Percentiles rank a stretch among this genome's conserved stretches.
Conservation (phyloP, 2,888 invertebrate species). For the Hymenopus coronatus region DNA sequence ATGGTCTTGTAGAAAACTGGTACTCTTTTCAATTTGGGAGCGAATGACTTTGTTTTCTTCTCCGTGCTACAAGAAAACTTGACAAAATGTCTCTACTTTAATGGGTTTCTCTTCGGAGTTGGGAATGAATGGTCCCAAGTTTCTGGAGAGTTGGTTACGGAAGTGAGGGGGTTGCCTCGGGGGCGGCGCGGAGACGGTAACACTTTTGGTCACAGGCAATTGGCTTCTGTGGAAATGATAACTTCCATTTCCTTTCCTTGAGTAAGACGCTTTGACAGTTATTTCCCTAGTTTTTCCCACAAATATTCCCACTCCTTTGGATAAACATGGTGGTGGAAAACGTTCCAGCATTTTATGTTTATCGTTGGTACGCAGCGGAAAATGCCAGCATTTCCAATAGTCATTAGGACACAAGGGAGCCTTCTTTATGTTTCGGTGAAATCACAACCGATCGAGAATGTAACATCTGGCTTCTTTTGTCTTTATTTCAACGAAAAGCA, state of each 20-base stretch:
- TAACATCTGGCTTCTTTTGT: no score
- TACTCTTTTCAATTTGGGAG: not conserved
- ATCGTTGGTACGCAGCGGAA: not conserved
- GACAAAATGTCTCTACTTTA: conserved; percentile 1
- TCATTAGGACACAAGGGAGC: not conserved
- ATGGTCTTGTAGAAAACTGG: not conserved
- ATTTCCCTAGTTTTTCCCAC: not conserved
- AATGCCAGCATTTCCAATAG: not conserved
- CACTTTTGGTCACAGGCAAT: not conserved
- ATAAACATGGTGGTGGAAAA: not conserved
- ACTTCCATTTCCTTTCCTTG: not conserved
- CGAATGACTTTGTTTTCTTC: conserved; percentile 5
- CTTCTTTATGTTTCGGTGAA: not conserved
- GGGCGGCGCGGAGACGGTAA: not conserved
- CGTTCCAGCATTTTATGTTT: not conserved
- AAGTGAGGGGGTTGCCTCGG: not conserved
- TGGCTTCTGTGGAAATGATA: not conserved
- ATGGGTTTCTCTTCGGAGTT: not conserved
- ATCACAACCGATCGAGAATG: no score
- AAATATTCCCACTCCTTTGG: not conserved
- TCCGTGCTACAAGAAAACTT: not conserved
- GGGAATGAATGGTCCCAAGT: not conserved
- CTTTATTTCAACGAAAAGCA: no score
- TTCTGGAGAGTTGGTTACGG: not conserved
- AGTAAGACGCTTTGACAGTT: not conserved